Percentiles rank a stretch among this genome's conserved stretches.
phyloP scores from a whole-genome alignment of 2,797 vertebrate genomes.

The Gobio occitaniae region DNA sequence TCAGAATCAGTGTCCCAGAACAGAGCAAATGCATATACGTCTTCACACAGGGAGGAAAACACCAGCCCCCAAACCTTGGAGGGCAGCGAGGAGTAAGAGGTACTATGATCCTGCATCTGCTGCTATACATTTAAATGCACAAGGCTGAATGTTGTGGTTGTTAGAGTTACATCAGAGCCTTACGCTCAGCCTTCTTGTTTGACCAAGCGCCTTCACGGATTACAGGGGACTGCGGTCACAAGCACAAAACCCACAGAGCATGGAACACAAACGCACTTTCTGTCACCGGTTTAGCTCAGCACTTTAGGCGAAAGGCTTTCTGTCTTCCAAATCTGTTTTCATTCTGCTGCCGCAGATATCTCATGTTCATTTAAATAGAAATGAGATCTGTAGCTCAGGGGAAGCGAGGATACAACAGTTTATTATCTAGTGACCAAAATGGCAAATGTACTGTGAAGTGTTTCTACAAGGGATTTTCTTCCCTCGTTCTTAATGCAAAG shows the following conservation, averaged over 20 bases:
- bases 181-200: slow-evolving; percentile 46
- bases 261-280: slow-evolving; percentile 58
- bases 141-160: not conserved
- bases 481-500: slow-evolving; percentile 22
- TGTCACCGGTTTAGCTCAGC: slow-evolving; percentile 50
- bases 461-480: slow-evolving; percentile 42
- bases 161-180: slow-evolving; percentile 3
- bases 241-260: slow-evolving; percentile 51
- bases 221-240: slow-evolving; percentile 57
- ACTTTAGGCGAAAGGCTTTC: slow-evolving; percentile 35
- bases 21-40: slow-evolving; percentile 36
- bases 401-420: slow-evolving; percentile 51
- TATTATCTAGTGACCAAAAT: slow-evolving; percentile 58
- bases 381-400: slow-evolving; percentile 56
- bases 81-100: slow-evolving; percentile 59
- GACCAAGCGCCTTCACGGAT: slow-evolving; percentile 47
- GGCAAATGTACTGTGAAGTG: slow-evolving; percentile 58
- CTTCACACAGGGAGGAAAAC: slow-evolving; percentile 53
- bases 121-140: not conserved
- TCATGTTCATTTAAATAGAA: slow-evolving; percentile 54
- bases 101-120: slow-evolving; percentile 2
- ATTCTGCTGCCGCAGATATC: slow-evolving; percentile 36
- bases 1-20: slow-evolving; percentile 29
- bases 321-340: slow-evolving; percentile 41
- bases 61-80: slow-evolving; percentile 12